Conservation (phyloP, 1,140 invertebrate species). For the Matsumurasca onukii region DNA sequence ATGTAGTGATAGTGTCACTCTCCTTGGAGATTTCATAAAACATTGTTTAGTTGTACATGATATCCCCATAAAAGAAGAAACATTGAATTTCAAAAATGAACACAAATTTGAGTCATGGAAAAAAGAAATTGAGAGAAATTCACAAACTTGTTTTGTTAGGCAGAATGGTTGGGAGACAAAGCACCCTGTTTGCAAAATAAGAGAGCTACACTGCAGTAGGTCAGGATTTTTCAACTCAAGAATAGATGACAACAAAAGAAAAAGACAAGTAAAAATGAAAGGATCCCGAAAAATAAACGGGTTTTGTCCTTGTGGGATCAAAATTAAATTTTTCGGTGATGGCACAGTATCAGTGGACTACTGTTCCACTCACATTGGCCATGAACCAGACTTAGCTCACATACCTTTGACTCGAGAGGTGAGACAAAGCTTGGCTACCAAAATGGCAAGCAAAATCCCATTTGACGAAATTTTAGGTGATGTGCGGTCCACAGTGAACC, state of each 20-base stretch:
- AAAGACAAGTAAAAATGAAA: constrained; percentile 19
- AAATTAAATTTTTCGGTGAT: not conserved
- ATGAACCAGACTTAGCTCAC: constrained; percentile 16
- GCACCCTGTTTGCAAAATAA: not conserved
- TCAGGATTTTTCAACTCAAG: constrained; percentile 9
- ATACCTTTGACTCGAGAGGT: constrained; percentile 2
- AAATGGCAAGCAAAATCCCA: not conserved
- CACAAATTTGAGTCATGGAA: not conserved
- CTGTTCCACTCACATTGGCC: constrained; percentile 16
- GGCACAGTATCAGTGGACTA: constrained; percentile 2
- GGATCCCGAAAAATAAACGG: constrained; percentile 15
- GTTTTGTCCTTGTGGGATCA: constrained; percentile 16
- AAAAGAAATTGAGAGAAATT: not conserved
- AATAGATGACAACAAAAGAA: not conserved
- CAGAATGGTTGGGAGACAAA: not conserved
- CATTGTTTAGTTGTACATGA: not conserved
- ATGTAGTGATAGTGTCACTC: not conserved
- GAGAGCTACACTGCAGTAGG: not conserved
- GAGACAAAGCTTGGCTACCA: not conserved
- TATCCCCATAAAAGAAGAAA: not conserved
- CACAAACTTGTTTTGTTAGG: too few relatives aligned
- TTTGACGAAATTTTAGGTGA: constrained; percentile 14
- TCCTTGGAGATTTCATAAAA: not conserved
- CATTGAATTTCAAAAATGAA: not conserved
- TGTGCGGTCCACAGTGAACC: not conserved